A percentile compares a stretch with the other conserved stretches of the same genome.
phyloP scores from a whole-genome alignment of 2,113 vertebrate genomes.

The Struthidea cinerea region DNA sequence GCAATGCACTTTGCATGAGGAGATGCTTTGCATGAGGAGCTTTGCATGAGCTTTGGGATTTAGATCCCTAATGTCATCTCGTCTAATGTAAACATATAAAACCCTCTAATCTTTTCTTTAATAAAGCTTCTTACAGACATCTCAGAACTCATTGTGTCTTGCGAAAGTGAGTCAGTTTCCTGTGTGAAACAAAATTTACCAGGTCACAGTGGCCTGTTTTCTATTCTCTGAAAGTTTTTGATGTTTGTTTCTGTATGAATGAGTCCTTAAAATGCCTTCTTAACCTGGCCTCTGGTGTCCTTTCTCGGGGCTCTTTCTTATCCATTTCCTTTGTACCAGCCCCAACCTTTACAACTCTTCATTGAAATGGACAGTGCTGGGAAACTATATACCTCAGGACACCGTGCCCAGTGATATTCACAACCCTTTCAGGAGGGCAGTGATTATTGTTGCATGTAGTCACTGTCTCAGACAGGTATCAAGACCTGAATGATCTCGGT shows the following conservation, averaged over 20 bases:
- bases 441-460: background rate
- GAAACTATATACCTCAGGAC: background rate
- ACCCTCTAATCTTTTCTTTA: slow-evolving; percentile 39
- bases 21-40: slow-evolving; percentile 27
- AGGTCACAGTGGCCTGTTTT: background rate
- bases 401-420: background rate
- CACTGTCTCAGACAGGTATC: background rate
- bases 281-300: background rate
- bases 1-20: background rate
- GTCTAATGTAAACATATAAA: slow-evolving; percentile 41
- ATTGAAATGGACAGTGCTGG: background rate
- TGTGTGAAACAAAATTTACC: slow-evolving; percentile 24
- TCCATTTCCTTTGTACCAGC: background rate
- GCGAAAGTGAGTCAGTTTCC: slow-evolving; percentile 31
- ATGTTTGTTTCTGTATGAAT: background rate
- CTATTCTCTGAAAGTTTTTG: background rate
- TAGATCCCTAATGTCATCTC: slow-evolving; percentile 11
- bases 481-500: background rate
- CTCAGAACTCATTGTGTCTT: background rate
- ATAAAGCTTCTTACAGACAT: slow-evolving; percentile 36
- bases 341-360: background rate
- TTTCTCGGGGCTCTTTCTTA: background rate
- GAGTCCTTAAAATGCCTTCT: background rate
- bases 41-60: slow-evolving; percentile 35
- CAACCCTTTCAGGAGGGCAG: background rate